Conservation (phyloP, 1,140 invertebrate species). For the Aphis craccivora region DNA sequence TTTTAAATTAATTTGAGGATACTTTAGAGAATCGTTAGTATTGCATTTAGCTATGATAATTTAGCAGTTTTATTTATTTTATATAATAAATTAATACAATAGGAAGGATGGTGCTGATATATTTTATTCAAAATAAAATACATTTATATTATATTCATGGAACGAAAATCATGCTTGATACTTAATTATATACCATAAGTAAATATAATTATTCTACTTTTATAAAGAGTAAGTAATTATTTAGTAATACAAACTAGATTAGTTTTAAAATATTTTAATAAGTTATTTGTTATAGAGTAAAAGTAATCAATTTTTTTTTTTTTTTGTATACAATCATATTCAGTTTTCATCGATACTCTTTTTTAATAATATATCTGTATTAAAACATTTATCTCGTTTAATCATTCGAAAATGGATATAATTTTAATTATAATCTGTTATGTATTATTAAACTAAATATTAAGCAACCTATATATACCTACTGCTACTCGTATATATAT, state of each 20-base stretch:
- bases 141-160: neutral
- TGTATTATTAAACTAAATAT: neutral
- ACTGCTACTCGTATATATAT: no score
- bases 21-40: neutral
- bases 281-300: neutral
- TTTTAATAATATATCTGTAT: neutral
- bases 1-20: conserved; percentile 44
- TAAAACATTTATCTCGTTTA: neutral
- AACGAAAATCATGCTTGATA: neutral
- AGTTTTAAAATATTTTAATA: neutral
- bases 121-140: no score
- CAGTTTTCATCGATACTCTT: neutral
- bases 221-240: neutral
- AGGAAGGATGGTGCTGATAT: neutral
- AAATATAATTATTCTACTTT: neutral
- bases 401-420: no score
- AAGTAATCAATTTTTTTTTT: neutral
- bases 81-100: neutral
- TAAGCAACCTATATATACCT: neutral
- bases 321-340: neutral
- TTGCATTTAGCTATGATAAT: neutral
- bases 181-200: neutral
- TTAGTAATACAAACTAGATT: neutral
- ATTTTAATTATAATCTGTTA: conserved; percentile 14
- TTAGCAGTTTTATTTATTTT: neutral